Evolutionary conservation across 2,888 invertebrate genomes (phyloP), one percentile per base, ranked within the genome.

Genomic region (Xiphydria camelus): DNA sequence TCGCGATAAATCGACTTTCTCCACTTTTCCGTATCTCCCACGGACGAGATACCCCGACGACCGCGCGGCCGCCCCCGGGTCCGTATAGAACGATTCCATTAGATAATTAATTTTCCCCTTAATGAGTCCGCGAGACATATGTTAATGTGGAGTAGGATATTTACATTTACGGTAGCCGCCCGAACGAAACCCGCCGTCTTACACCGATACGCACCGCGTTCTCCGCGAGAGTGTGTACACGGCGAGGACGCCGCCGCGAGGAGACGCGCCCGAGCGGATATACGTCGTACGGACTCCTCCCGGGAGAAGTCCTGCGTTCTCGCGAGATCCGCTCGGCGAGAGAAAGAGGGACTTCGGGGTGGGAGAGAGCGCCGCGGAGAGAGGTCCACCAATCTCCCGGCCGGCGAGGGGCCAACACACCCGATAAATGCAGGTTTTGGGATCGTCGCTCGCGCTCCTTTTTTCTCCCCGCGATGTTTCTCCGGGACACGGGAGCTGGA

Each of bases 91-190:
- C 53, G 49, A 49, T 42, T 47, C 38, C 62, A 55, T 64, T 59
- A 56, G 59, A 68, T 66, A 68, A 70, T 71, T 68, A 70, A 70
- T 71, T 70, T 67, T 59, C 55, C 59, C 59, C 62, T 68, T 71
- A 71, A 71, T 69, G 69, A 71, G 68, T 61, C 60, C 60, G 61
- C 57, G 63, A 61, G 70, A 70, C 67, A 66, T 71, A 71, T 71
- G 68, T 71, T 69, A 71, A 71, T 71, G 60, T 54, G 65, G 51
- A 47, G 52, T 61, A 57, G 62, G 64, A 64, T 64, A 70, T 68
- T 68, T 70, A 70, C 69, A 71, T 69, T 66, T 64, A 64, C 68
- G 62, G 70, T 65, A 68, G 67, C 64, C 55, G 45, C 50, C 51
- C 54, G 53, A 50, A 54, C 57, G 53, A 47, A 43, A 43, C 36